Evolutionary conservation across 2,888 invertebrate genomes (phyloP), one percentile per base, ranked within the genome.

Genomic region (Morpho helenor): DNA sequence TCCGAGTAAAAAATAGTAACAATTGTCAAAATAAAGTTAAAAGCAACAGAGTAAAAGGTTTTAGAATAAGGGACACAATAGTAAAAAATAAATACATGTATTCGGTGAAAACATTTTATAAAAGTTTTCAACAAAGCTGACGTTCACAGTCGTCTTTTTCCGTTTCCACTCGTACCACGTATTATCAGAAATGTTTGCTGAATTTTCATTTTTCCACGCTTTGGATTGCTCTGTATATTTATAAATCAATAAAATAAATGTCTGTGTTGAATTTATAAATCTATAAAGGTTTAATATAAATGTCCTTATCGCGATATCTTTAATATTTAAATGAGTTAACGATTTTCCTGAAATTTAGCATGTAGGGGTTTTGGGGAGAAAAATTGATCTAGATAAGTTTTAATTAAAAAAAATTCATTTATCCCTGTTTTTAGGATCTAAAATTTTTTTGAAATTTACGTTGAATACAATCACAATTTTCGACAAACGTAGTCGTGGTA

Each of bases 71-170:
- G 7, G 8, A 9, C 16, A 49, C 55, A 43, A 48, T 39, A 16
- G 55, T 48, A 55, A 55, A 55, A 57, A 59, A 57, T 57, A 62
- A 57, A 62, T 57, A 49, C 53, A 57, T 57, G 52, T 59, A 53
- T 45, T 8, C 44, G 43, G 48, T 59, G 46, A 54, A 59, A 62
- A 59, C 49, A 59, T 62, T 62, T 59, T 54, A 57, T 56, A 52
- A 61, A 62, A 62, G 43, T 59, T 62, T 62, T 62, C 56, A 61
- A 56, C 62, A 53, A 57, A 56, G 48, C 62, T 53, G 53, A 54
- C 59, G 56, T 47, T 40, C 51, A 53, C 51, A 45, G 53, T 57
- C 51, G 51, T 57, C 48, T 56, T 56, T 61, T 59, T 52, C 49
- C 59, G 52, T 59, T 62, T 54, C 54, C 52, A 52, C 55, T 23